A percentile compares a stretch with the other conserved stretches of the same genome.
Evolutionary conservation across 2,797 vertebrate genomes (phyloP).

Genomic region (Delichon dasypus): DNA sequence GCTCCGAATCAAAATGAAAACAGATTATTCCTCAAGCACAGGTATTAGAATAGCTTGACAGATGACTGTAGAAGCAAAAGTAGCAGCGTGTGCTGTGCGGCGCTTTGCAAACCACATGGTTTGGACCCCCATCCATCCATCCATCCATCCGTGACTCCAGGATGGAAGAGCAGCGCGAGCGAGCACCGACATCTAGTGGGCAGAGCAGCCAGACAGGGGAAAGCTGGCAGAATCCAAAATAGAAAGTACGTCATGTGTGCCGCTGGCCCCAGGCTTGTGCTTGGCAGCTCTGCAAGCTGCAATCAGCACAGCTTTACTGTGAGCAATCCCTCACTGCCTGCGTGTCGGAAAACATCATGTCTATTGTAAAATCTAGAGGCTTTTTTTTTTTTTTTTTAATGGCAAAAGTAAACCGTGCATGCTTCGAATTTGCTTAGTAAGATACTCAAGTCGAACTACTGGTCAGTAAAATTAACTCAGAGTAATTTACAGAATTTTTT

Average conservation of each 20-base stretch:
- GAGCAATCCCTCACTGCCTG: background rate
- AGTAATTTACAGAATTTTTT: background rate
- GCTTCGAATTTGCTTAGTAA: background rate
- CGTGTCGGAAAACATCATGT: background rate
- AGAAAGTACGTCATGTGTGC: accelerated
- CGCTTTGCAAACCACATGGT: background rate
- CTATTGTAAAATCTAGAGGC: background rate
- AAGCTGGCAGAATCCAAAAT: background rate
- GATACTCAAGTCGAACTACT: accelerated
- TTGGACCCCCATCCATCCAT: accelerated
- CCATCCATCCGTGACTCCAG: too few species aligned
- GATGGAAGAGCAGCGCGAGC: background rate
- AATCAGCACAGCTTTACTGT: background rate
- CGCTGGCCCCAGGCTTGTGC: background rate
- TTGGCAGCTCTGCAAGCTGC: background rate
- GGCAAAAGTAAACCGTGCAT: background rate
- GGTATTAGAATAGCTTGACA: background rate
- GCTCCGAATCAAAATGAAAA: background rate
- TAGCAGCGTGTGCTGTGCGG: background rate
- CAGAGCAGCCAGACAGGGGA: background rate
- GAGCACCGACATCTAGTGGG: constrained; percentile 50
- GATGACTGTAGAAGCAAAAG: background rate
- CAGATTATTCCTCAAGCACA: background rate
- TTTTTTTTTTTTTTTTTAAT: background rate
- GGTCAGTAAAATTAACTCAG: background rate